Evolutionary conservation across 2,113 vertebrate genomes (phyloP).

Genomic region (Myotis davidii): DNA sequence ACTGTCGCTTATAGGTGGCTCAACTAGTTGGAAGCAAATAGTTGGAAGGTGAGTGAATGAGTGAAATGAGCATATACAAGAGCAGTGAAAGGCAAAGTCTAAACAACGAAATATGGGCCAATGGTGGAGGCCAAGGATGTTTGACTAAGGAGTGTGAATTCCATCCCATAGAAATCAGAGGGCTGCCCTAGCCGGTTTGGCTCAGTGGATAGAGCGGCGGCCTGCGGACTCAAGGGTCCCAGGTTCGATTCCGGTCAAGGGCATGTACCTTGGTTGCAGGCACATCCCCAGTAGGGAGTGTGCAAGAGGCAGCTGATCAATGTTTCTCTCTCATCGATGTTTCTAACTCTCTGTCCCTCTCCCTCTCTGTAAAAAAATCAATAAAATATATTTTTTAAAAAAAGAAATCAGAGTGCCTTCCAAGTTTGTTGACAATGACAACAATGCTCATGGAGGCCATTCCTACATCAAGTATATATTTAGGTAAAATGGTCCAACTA

Average conservation of each 20-base stretch:
- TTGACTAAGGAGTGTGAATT: not conserved
- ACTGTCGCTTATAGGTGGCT: not conserved
- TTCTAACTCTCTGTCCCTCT: too few species aligned
- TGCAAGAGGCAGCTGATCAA: too few species aligned
- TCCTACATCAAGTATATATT: not conserved
- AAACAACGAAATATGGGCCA: not conserved
- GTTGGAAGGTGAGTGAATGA: not conserved
- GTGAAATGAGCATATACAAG: not conserved
- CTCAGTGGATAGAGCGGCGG: too few species aligned
- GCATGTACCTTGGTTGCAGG: too few species aligned
- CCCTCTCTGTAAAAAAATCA: too few species aligned
- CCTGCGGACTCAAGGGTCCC: too few species aligned
- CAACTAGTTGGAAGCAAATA: not conserved
- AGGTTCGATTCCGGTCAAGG: too few species aligned
- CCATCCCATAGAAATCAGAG: not conserved
- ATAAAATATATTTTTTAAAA: too few species aligned
- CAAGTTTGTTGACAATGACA: not conserved
- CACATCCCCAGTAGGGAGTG: too few species aligned
- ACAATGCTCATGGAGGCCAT: not conserved
- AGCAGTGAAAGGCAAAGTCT: not conserved
- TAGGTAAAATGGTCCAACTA: not conserved
- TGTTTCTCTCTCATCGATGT: too few species aligned
- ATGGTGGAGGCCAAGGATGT: not conserved
- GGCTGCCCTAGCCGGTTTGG: too few species aligned
- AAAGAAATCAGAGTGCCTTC: too few species aligned